A percentile compares a stretch with the other conserved stretches of the same genome.
These are phyloP conservation scores for Camponotus floridanus DNA, from an alignment of 1,140 invertebrate genomes.

Conservation along the genomic window DNA sequence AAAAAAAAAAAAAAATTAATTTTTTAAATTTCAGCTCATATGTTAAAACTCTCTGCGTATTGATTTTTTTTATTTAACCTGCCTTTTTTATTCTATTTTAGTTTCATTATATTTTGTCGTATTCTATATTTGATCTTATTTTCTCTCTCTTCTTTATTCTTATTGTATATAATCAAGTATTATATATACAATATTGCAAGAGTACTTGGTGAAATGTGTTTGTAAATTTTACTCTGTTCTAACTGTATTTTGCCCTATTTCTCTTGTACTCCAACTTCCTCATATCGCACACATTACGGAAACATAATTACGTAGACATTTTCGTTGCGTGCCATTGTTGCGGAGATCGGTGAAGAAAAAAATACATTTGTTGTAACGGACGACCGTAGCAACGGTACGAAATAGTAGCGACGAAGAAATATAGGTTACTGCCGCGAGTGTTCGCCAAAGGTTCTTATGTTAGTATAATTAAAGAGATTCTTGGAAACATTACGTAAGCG, in stretches of 20 bases:
- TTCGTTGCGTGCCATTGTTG: conserved; percentile 59
- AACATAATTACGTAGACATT: conserved; percentile 65
- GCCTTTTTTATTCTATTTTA: background rate
- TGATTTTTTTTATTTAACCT: background rate
- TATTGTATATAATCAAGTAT: background rate
- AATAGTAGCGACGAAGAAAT: conserved; percentile 37
- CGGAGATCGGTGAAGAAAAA: conserved; percentile 39
- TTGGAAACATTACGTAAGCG: conserved; percentile 28
- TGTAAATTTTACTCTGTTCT: conserved; percentile 38
- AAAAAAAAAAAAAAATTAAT: background rate
- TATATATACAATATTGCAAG: background rate
- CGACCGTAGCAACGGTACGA: conserved; percentile 51
- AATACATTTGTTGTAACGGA: conserved; percentile 27
- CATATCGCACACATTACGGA: conserved; percentile 17
- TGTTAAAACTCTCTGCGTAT: background rate
- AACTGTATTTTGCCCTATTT: conserved; percentile 47
- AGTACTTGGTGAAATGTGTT: conserved; percentile 23
- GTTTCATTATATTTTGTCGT: background rate
- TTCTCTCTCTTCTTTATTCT: background rate
- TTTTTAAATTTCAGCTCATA: background rate
- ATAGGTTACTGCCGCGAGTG: conserved; percentile 35
- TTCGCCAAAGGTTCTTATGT: conserved; percentile 31
- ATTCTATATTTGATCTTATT: background rate
- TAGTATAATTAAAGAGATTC: conserved; percentile 54
- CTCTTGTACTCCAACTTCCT: conserved; percentile 32